phyloP scores from a whole-genome alignment of 2,113 vertebrate species.

The Carassius auratus region DNA sequence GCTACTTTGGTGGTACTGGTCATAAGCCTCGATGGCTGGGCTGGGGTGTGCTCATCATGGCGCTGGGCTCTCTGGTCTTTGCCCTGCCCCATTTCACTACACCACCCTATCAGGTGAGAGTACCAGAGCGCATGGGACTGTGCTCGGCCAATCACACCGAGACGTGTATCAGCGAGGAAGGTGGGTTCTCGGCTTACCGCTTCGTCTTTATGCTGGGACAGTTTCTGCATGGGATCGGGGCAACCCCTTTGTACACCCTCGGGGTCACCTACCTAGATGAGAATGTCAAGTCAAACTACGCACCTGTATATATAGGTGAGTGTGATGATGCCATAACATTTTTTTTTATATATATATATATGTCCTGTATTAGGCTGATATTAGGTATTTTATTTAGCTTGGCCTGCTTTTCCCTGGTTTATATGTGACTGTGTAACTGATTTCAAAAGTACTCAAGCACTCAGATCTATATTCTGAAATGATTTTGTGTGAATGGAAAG shows the following conservation, averaged over 20 bases:
- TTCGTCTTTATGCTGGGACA: conserved; percentile 95
- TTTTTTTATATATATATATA: background rate
- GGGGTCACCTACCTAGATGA: conserved; percentile 96
- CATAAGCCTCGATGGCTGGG: conserved; percentile 96
- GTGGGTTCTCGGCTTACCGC: conserved; percentile 79
- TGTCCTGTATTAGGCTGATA: background rate
- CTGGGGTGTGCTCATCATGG: conserved; percentile 89
- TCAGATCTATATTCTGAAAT: background rate
- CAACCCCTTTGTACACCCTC: conserved; percentile 93
- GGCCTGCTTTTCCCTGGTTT: background rate
- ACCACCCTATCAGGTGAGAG: conserved; percentile 74
- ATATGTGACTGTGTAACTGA: too few relatives aligned
- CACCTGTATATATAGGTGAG: conserved; percentile 95
- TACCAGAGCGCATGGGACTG: conserved; percentile 57
- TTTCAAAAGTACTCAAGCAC: too few relatives aligned
- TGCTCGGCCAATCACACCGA: conserved; percentile 78
- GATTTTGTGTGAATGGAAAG: background rate
- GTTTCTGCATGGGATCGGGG: conserved; percentile 90
- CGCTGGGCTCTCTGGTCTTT: conserved; percentile 87
- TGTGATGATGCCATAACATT: background rate
- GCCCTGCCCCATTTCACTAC: conserved; percentile 89
- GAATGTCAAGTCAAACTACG: conserved; percentile 89
- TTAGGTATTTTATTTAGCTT: background rate
- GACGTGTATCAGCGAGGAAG: conserved; percentile 64
- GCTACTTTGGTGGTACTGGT: conserved; percentile 90